These are phyloP conservation scores for Rattus norvegicus DNA, from an alignment of 2,113 vertebrate genomes.

Conservation along the genomic window GRCr8 NC_086039.1:131468501-131469000, in stretches of 20 bases:
- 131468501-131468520: neutral
- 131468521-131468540: neutral
- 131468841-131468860: constrained; percentile 29
- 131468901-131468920: neutral
- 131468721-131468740: neutral
- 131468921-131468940: neutral
- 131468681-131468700: neutral
- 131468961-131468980: neutral
- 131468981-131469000: neutral
- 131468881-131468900: constrained; percentile 48
- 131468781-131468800: constrained; percentile 12
- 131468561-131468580: neutral
- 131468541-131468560: neutral
- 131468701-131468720: neutral
- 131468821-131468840: neutral
- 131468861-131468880: constrained; percentile 26
- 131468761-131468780: neutral
- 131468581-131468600: neutral
- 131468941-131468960: neutral
- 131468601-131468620: neutral
- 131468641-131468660: neutral
- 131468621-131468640: neutral
- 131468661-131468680: neutral
- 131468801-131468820: constrained; percentile 23
- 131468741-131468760: neutral